A percentile compares a stretch with the other conserved stretches of the same genome.
phyloP scores from a whole-genome alignment of 2,113 vertebrate genomes.

The Oplegnathus fasciatus region DNA sequence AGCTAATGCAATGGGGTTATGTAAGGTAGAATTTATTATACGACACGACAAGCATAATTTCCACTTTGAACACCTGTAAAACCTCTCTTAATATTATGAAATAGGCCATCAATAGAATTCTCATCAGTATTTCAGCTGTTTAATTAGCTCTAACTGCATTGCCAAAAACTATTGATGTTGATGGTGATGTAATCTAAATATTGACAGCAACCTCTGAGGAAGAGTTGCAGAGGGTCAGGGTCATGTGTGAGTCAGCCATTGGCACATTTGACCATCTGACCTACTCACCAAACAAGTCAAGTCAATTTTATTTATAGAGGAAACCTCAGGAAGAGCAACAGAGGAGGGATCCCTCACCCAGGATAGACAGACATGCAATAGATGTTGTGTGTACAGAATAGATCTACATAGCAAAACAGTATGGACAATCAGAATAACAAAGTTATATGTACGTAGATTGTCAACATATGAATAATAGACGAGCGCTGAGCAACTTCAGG shows the following conservation, averaged over 20 bases:
- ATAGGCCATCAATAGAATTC: neutral
- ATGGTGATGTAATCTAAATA: conserved; percentile 31
- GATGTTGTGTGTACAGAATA: too few relatives aligned
- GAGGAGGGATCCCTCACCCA: too few relatives aligned
- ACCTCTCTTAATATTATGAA: neutral
- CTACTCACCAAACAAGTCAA: neutral
- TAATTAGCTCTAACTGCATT: conserved; percentile 22
- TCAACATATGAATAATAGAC: too few relatives aligned
- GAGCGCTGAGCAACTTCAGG: too few relatives aligned
- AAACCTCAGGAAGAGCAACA: too few relatives aligned
- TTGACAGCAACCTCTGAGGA: conserved; percentile 25
- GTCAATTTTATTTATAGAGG: too few relatives aligned
- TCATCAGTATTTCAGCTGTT: conserved; percentile 12
- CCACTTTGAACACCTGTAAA: neutral
- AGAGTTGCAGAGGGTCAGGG: neutral
- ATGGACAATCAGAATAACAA: too few relatives aligned
- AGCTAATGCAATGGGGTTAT: neutral
- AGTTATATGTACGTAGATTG: too few relatives aligned
- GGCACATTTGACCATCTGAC: neutral
- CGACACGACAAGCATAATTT: neutral
- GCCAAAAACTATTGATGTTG: conserved; percentile 18
- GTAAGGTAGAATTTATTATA: neutral
- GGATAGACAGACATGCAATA: too few relatives aligned
- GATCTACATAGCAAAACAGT: too few relatives aligned
- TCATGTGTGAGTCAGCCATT: conserved; percentile 6